phyloP scores from a whole-genome alignment of 2,797 vertebrate genomes.

The Helarctos malayanus region DNA sequence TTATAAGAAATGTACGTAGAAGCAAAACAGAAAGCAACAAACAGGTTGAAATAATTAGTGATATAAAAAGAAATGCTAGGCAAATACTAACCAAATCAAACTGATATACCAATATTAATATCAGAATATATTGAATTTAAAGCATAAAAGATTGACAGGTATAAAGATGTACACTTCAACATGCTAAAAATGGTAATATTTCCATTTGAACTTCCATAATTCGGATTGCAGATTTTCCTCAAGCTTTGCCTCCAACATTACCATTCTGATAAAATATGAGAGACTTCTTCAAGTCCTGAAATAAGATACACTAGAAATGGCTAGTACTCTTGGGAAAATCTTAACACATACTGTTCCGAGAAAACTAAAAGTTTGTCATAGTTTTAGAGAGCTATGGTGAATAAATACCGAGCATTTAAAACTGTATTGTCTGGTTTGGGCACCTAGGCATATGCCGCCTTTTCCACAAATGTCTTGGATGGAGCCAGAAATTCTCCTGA shows the following conservation, averaged over 20 bases:
- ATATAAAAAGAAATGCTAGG: not conserved
- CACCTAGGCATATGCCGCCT: not conserved
- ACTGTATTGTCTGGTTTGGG: not conserved
- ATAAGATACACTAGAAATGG: not conserved
- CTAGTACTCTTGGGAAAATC: not conserved
- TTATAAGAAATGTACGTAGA: not conserved
- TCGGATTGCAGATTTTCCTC: not conserved
- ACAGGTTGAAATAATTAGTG: slow-evolving; percentile 14
- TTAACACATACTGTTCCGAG: not conserved
- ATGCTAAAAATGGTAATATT: slow-evolving; percentile 18
- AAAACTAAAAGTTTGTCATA: not conserved
- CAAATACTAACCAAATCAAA: slow-evolving; percentile 10
- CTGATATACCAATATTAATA: not conserved
- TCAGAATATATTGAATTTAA: slow-evolving; percentile 34
- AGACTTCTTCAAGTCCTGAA: not conserved
- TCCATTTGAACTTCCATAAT: not conserved
- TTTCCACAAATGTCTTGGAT: not conserved
- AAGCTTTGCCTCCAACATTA: not conserved
- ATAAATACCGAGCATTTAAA: not conserved
- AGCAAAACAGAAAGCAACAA: not conserved
- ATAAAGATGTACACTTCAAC: not conserved
- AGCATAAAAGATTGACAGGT: not conserved
- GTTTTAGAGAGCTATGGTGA: not conserved
- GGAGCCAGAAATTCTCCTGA: not conserved
- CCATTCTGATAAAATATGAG: not conserved